These are phyloP conservation scores for Etia nguti DNA, from an alignment of 2,113 vertebrate species.

Conservation along the genomic window DNA sequence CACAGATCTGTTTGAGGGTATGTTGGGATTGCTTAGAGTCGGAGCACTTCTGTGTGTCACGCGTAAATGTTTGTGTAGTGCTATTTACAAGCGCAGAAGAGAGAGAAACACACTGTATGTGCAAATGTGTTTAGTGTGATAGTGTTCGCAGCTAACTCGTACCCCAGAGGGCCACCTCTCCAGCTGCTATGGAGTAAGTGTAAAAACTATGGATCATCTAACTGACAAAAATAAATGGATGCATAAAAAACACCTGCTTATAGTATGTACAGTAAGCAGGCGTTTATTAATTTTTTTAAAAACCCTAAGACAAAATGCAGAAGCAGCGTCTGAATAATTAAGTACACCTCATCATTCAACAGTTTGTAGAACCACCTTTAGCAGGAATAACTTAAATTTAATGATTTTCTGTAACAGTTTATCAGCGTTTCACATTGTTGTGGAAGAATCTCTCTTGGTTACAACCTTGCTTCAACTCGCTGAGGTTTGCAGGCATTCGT, in stretches of 20 bases:
- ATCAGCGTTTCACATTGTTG: background rate
- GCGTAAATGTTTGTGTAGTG: constrained; percentile 2
- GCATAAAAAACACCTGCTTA: background rate
- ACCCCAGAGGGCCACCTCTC: background rate
- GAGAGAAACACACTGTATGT: background rate
- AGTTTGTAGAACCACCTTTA: background rate
- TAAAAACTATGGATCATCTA: background rate
- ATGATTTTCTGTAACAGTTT: background rate
- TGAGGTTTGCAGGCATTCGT: background rate
- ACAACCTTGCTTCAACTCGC: too few relatives aligned
- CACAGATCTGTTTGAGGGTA: constrained; percentile 17
- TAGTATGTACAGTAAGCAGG: background rate
- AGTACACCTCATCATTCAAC: background rate
- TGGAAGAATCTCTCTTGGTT: background rate
- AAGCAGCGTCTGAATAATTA: background rate
- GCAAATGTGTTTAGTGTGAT: background rate
- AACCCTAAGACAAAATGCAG: background rate
- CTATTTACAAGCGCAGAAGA: background rate
- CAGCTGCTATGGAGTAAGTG: background rate
- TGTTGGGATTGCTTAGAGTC: background rate
- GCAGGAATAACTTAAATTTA: background rate
- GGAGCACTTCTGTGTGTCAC: background rate
- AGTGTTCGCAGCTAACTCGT: background rate
- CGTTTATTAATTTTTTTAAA: background rate
- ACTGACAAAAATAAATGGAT: background rate